Evolutionary conservation across 2,888 invertebrate species (phyloP), one percentile per base, ranked within the genome.

Genomic region (Tenthredo livida): DNA sequence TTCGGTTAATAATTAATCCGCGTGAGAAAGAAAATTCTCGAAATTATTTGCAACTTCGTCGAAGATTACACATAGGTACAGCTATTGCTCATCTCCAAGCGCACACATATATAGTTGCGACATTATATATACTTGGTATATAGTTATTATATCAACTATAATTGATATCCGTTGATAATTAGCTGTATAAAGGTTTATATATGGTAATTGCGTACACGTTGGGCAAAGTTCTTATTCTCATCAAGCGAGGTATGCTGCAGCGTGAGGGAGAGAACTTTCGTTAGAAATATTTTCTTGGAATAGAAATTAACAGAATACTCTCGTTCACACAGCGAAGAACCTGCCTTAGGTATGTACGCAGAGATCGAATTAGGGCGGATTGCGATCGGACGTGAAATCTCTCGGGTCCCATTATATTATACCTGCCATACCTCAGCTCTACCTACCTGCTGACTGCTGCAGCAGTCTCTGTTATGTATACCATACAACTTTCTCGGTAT

Each of bases 271-370:
- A 40, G 12, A 43, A 43, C 73, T 73, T 73, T 73, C 73, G 73
- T 73, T 43, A 0, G 21, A 73, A 73, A 73, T 73, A 73, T 73
- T 73, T 21, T 37, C 40, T 73, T 7, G 40, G 73, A 73, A 43
- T 40, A 25, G 43, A 73, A 73, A 73, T 73, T 21, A 43, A 40
- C 21, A 33, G 67, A 67, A 67, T 33, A 61, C 61, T 21, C 21
- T 61, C 17, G 15, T 70, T 67, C 67, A 67, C 67, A 67, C 12
- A 67, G 67, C 33, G 29, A 12, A 67, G 29, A 3, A 5, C 1
- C 6, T n/a, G n/a, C 50, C 17, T 17, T n/a, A 50, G 25, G 4
- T 10, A 54, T n/a, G 3, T 61, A 61, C 21, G 21, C 61, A 21
- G 61, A 25, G 21, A 61, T 61, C 25, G 25, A 25, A 61, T 61